Evolutionary conservation across 2,797 vertebrate genomes (phyloP).

Genomic region (Sphenodon punctatus): DNA sequence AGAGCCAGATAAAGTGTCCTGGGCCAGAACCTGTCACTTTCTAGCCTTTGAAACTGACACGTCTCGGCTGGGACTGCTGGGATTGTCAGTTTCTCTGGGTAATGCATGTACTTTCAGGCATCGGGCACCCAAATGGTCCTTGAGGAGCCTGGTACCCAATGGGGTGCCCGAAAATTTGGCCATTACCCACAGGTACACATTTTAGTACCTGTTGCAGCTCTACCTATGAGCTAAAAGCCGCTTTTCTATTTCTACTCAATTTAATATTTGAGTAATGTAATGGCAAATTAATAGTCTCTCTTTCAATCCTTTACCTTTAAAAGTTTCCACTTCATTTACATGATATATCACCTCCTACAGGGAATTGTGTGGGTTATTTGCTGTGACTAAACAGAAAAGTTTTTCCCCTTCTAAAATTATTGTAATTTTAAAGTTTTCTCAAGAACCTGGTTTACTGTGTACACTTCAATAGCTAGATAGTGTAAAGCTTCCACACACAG

Average conservation of each 20-base stretch:
- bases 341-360: neutral
- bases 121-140: no score
- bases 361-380: neutral
- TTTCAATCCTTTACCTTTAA: slow-evolving; percentile 2
- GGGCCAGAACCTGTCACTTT: no score
- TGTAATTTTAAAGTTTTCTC: slow-evolving; percentile 15
- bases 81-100: no score
- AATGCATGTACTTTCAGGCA: no score
- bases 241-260: neutral
- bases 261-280: slow-evolving; percentile 15
- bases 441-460: neutral
- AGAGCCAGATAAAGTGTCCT: no score
- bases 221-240: neutral
- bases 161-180: no score
- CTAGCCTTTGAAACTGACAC: no score
- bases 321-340: slow-evolving; percentile 6
- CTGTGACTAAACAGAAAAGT: slow-evolving; percentile 6
- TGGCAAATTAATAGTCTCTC: neutral
- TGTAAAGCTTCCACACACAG: neutral
- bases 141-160: no score
- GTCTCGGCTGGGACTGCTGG: no score
- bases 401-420: neutral
- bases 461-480: neutral
- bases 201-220: no score
- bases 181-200: no score